Conservation (phyloP, 2,888 invertebrate species). For the Chrysopilus asiliformis region DNA sequence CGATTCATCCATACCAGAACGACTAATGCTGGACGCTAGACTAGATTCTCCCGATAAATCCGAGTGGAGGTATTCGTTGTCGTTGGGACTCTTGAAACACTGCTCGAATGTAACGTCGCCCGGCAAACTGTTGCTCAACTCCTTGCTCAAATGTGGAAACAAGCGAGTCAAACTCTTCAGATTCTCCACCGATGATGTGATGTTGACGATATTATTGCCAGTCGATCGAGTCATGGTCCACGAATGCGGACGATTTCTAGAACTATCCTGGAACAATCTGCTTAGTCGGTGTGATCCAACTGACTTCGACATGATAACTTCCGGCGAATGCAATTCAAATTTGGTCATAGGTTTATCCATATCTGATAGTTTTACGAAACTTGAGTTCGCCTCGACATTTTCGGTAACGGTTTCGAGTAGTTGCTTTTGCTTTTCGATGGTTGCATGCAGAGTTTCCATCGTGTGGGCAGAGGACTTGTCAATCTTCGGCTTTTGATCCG, state of each 20-base stretch:
- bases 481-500: conserved; percentile 8
- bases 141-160: conserved; percentile 44
- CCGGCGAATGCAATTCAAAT: conserved; percentile 36
- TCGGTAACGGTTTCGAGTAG: conserved; percentile 34
- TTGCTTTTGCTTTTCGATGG: conserved; percentile 33
- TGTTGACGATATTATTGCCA: conserved; percentile 37
- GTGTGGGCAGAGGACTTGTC: conserved; percentile 21
- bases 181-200: conserved; percentile 45
- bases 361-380: conserved; percentile 65
- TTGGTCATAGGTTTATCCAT: conserved; percentile 53
- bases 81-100: conserved; percentile 24
- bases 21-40: conserved; percentile 43
- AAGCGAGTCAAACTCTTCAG: conserved; percentile 45
- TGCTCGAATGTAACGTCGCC: conserved; percentile 28
- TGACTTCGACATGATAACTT: conserved; percentile 31
- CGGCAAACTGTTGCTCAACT: conserved; percentile 34
- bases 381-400: conserved; percentile 28
- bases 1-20: conserved; percentile 41
- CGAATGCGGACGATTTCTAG: conserved; percentile 40
- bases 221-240: conserved; percentile 47
- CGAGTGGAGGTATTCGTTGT: conserved; percentile 39
- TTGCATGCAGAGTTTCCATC: conserved; percentile 30
- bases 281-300: conserved; percentile 31
- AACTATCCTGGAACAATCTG: conserved; percentile 29
- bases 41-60: conserved; percentile 44